phyloP scores from a whole-genome alignment of 2,797 vertebrate species.

The Babyrousa celebensis region DNA sequence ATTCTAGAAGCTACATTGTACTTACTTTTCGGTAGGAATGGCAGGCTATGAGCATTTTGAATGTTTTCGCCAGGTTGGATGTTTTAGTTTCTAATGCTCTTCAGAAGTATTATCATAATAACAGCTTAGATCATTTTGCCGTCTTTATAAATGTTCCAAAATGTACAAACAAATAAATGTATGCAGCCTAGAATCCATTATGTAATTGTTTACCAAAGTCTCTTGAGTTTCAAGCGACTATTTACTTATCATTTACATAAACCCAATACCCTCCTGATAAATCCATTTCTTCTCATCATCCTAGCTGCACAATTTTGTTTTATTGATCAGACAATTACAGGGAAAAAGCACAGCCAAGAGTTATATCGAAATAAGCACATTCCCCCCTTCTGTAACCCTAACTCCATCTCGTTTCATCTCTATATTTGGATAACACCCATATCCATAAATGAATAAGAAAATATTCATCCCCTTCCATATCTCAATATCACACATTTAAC shows the following conservation, averaged over 20 bases:
- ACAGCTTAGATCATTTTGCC: not conserved
- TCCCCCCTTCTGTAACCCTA: not conserved
- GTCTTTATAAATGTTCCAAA: conserved; percentile 19
- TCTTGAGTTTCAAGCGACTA: conserved; percentile 18
- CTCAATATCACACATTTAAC: not conserved
- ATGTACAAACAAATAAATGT: conserved; percentile 48
- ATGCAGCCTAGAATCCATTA: conserved; percentile 9
- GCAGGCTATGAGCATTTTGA: not conserved
- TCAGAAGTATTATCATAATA: not conserved
- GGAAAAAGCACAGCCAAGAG: not conserved
- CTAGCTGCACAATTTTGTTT: not conserved
- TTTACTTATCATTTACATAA: conserved; percentile 40
- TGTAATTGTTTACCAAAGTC: not conserved
- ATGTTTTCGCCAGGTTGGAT: not conserved
- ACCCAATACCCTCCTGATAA: conserved; percentile 8
- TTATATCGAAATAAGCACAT: not conserved
- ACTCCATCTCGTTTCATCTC: not conserved
- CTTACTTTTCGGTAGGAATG: not conserved
- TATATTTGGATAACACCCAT: not conserved
- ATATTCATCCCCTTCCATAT: not conserved
- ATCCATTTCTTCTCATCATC: conserved; percentile 30
- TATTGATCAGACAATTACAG: not conserved
- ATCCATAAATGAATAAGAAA: not conserved
- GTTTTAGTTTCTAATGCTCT: not conserved
- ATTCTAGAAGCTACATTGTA: not conserved